These are phyloP conservation scores for Anas platyrhynchos DNA, from an alignment of 2,113 vertebrate genomes.

Conservation along the genomic window DNA sequence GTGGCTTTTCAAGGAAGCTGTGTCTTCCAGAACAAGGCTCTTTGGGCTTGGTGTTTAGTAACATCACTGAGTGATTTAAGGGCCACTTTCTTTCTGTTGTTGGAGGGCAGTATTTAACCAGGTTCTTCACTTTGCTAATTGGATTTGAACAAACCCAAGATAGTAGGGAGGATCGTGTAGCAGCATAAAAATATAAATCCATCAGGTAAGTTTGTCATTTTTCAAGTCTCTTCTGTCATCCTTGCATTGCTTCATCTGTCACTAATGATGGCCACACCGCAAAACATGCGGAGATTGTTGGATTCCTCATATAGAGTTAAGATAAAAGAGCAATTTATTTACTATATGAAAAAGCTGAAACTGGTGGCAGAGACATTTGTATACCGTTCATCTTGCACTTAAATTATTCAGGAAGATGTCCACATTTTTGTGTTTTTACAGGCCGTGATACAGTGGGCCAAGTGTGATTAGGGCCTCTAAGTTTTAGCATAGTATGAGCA, in stretches of 20 bases:
- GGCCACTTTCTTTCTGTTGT: not conserved
- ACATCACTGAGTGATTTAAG: not conserved
- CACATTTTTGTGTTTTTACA: not conserved
- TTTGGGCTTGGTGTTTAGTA: not conserved
- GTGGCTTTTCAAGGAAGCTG: not conserved
- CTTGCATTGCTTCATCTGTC: not conserved
- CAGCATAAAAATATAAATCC: not conserved
- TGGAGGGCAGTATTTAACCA: not conserved
- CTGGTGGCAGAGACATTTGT: not conserved
- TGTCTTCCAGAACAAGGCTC: not conserved
- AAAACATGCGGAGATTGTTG: not conserved
- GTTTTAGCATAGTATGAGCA: not conserved
- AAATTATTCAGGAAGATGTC: not conserved
- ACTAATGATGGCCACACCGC: not conserved
- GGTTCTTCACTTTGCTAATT: not conserved
- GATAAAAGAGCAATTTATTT: not conserved
- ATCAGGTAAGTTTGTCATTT: not conserved
- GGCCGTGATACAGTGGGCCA: not conserved
- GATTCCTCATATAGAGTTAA: not conserved
- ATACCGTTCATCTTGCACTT: not conserved
- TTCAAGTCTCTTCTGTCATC: not conserved
- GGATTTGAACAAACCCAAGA: not conserved
- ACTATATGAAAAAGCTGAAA: not conserved
- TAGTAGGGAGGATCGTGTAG: not conserved
- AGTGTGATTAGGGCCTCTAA: not conserved